Evolutionary conservation across 2,888 invertebrate genomes (phyloP).

Genomic region (Ormyrus nitidulus): DNA sequence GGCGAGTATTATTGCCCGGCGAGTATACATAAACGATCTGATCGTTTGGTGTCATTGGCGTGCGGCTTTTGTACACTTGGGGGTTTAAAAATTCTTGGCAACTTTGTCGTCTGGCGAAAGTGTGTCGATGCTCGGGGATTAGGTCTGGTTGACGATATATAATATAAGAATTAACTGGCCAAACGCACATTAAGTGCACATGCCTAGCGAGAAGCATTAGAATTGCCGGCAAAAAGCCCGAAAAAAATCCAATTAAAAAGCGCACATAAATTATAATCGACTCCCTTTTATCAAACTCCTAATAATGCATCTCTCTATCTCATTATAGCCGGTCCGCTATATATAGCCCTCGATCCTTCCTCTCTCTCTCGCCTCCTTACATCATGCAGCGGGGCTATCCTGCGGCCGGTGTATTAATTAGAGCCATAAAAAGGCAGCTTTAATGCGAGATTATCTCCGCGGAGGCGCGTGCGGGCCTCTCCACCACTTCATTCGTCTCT

Average conservation of each 20-base stretch:
- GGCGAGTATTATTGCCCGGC: background rate
- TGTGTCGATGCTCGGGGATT: too few relatives aligned
- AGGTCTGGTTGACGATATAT: too few relatives aligned
- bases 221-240: too few relatives aligned
- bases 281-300: conserved; percentile 35
- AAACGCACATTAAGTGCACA: too few relatives aligned
- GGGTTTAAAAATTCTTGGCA: too few relatives aligned
- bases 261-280: conserved; percentile 6
- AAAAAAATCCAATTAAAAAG: conserved; percentile 27
- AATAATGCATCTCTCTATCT: conserved; percentile 28
- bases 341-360: background rate
- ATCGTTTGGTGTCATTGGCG: background rate
- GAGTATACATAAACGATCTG: conserved; percentile 4
- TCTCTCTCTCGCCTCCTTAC: conserved; percentile 12
- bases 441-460: conserved; percentile 53
- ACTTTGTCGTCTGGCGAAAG: too few relatives aligned
- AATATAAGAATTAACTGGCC: too few relatives aligned
- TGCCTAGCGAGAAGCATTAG: too few relatives aligned
- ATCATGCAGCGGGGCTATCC: conserved; percentile 10
- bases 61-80: too few relatives aligned
- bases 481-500: conserved; percentile 10
- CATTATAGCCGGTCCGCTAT: background rate
- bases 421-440: conserved; percentile 55
- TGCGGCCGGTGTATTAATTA: conserved; percentile 51
- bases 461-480: conserved; percentile 49